Conservation (phyloP, 2,797 vertebrate species). For the Lagodon rhomboides region DNA sequence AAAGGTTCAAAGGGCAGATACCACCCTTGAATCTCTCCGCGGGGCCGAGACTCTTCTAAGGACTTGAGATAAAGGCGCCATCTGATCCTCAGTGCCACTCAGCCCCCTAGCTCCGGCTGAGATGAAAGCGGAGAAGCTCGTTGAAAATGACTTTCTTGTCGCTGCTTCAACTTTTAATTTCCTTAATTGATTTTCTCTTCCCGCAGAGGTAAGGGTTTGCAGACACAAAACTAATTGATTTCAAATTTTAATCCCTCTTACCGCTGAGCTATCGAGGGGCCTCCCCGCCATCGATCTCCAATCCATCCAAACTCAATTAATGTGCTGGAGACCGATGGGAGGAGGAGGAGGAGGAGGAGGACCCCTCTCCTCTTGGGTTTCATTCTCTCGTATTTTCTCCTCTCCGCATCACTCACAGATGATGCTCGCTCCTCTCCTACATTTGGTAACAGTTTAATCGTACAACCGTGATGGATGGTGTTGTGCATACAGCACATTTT, state of each 20-base stretch:
- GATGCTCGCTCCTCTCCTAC: conserved; percentile 47
- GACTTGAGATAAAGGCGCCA: conserved; percentile 37
- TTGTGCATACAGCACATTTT: conserved; percentile 38
- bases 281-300: conserved; percentile 78
- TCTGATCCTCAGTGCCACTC: conserved; percentile 49
- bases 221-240: conserved; percentile 85
- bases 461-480: conserved; percentile 43
- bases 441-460: conserved; percentile 36
- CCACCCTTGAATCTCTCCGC: conserved; percentile 19
- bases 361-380: conserved; percentile 40
- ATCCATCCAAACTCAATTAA: conserved; percentile 86
- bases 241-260: conserved; percentile 84
- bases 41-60: conserved; percentile 39
- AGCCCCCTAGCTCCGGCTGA: conserved; percentile 25
- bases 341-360: conserved; percentile 26
- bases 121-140: conserved; percentile 63
- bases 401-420: conserved; percentile 46
- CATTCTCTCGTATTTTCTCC: conserved; percentile 43
- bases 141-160: conserved; percentile 77
- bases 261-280: conserved; percentile 73
- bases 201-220: conserved; percentile 76
- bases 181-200: conserved; percentile 82
- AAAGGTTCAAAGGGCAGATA: conserved; percentile 64
- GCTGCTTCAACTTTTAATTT: conserved; percentile 83
- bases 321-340: conserved; percentile 69